phyloP scores from a whole-genome alignment of 1,140 invertebrate species.

The Argopecten irradians region DNA sequence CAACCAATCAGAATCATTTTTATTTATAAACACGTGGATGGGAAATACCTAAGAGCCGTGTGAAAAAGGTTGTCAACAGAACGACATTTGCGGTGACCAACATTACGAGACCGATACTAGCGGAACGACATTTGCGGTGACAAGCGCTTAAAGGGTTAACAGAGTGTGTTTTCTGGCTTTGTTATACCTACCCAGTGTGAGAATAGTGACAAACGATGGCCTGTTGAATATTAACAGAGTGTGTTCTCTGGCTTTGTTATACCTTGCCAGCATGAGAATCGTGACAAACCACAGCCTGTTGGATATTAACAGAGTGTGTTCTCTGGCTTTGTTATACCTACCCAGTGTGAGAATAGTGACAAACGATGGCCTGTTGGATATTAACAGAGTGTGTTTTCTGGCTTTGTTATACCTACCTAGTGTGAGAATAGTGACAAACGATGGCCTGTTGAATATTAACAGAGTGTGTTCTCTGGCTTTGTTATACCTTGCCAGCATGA shows the following conservation, averaged over 20 bases:
- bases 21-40: too few relatives aligned
- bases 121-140: too few relatives aligned
- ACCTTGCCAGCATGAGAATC: background rate
- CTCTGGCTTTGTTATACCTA: slow-evolving; percentile 62
- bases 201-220: too few relatives aligned
- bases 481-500: slow-evolving; percentile 82
- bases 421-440: slow-evolving; percentile 93
- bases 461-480: slow-evolving; percentile 88
- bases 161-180: too few relatives aligned
- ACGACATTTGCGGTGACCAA: too few relatives aligned
- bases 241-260: slow-evolving; percentile 84
- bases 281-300: background rate
- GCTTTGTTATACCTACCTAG: slow-evolving; percentile 81
- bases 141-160: too few relatives aligned
- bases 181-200: too few relatives aligned
- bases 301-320: background rate
- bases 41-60: too few relatives aligned
- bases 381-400: slow-evolving; percentile 89
- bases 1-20: too few relatives aligned
- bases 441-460: slow-evolving; percentile 88
- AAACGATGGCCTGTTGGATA: slow-evolving; percentile 90
- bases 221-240: too few relatives aligned
- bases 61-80: too few relatives aligned
- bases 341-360: slow-evolving; percentile 92
- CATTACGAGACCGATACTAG: too few relatives aligned